Conservation (phyloP, 2,888 invertebrate genomes). For the Metopia argyrocephala region DNA sequence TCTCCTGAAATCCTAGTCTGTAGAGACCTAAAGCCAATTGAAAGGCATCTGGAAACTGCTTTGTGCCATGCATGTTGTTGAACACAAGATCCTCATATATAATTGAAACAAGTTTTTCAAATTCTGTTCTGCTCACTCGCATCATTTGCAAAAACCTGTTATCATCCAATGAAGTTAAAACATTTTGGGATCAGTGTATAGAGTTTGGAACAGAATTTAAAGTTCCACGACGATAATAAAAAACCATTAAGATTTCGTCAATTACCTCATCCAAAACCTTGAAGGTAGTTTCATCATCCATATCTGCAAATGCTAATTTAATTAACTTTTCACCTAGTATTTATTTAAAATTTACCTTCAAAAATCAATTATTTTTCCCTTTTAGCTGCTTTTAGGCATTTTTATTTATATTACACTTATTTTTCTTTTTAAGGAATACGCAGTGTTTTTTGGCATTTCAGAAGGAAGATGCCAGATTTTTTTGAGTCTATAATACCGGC, state of each 20-base stretch:
- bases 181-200: constrained; percentile 11
- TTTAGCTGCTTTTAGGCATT: too few relatives aligned
- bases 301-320: too few relatives aligned
- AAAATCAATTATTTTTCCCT: too few relatives aligned
- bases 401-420: too few relatives aligned
- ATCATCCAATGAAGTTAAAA: constrained; percentile 13
- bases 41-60: constrained; percentile 39
- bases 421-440: too few relatives aligned
- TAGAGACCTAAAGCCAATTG: constrained; percentile 45
- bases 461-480: too few relatives aligned
- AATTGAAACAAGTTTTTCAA: too few relatives aligned
- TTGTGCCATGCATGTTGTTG: constrained; percentile 1
- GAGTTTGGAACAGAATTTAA: constrained; percentile 17
- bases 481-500: too few relatives aligned
- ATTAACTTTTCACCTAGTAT: too few relatives aligned
- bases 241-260: constrained; percentile 3
- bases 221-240: constrained; percentile 4
- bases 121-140: not conserved
- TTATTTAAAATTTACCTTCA: too few relatives aligned
- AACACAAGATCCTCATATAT: not conserved
- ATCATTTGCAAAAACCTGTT: constrained; percentile 22
- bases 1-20: constrained; percentile 37
- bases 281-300: too few relatives aligned
- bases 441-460: too few relatives aligned
- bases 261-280: constrained; percentile 12